Evolutionary conservation across 2,888 invertebrate genomes (phyloP), one percentile per base, ranked within the genome.

Genomic region (Adineta ricciae): DNA sequence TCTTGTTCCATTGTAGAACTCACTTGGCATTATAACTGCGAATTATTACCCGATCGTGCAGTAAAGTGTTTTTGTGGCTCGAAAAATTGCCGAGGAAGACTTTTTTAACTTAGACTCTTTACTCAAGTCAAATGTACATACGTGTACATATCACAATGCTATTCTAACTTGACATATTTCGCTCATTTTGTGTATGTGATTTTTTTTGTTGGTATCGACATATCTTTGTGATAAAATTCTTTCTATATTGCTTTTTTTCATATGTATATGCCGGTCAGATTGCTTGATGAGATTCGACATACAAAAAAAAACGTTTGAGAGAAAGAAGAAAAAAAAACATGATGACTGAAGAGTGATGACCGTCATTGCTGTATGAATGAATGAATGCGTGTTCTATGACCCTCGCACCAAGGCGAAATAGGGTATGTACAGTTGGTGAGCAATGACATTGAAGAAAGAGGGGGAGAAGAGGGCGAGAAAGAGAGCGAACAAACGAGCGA

Each of bases 1-100:
- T 38, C 41, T 38, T 24, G 11, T 9, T 9, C 41, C 11, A 1
- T 78, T n/a, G 9, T 41, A 78, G 99, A 99, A 91, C 94, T 99
- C 84, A 98, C 97, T 0, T 99, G 99, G 91, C 97, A 99, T 91
- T 99, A 99, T 91, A 95, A 97, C 91, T 97, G 97, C 91, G 96
- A 98, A 91, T 93, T 96, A 89, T 97, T 97, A 91, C 97, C 96
- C 95, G 84, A 84, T 82, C 50, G 64, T 27, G 82, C 72, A 46
- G 82, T 84, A 78, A 84, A 84, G 56, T 86, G 86, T 78, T 84
- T 84, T 82, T 86, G 86, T 84, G 84, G 86, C 8, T 82, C 84
- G 32, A 78, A 72, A 54, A 84, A 84, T 38, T 86, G 86, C 41
- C 86, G 86, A 27, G 84, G 84, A 56, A 36, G 78, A n/a, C 24